phyloP scores from a whole-genome alignment of 53 echinoderm and acorn worm genomes.

The Temnopleurus reevesii region DNA sequence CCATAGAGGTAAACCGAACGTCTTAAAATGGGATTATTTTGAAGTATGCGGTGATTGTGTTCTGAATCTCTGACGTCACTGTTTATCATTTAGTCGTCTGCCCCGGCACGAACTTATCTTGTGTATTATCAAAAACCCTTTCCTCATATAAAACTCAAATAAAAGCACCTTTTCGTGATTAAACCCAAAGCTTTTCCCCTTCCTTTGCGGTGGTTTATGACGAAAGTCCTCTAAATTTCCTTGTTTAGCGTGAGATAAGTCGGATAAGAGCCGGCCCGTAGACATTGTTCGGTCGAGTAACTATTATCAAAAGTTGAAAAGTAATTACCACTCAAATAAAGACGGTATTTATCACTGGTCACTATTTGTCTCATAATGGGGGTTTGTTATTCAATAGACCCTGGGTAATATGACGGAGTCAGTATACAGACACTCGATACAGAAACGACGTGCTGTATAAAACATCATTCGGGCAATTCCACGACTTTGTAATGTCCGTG shows the following conservation, averaged over 20 bases:
- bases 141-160: background rate
- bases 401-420: too few relatives aligned
- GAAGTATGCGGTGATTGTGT: background rate
- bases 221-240: background rate
- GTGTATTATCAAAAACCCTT: background rate
- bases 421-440: too few relatives aligned
- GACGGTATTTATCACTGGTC: background rate
- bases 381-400: background rate
- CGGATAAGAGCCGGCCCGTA: background rate
- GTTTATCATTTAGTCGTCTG: background rate
- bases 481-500: background rate
- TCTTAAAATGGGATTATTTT: background rate
- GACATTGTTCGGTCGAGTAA: background rate
- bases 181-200: background rate
- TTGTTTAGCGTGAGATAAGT: background rate
- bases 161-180: background rate
- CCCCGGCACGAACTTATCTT: background rate
- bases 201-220: background rate
- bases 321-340: conserved; percentile 11
- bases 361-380: background rate
- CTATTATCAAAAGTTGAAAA: conserved; percentile 7
- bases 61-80: background rate
- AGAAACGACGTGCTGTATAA: too few relatives aligned
- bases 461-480: background rate
- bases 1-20: background rate